These are phyloP conservation scores for Aphrophora alni DNA, from an alignment of 2,888 invertebrate genomes.

Conservation along the genomic window DNA sequence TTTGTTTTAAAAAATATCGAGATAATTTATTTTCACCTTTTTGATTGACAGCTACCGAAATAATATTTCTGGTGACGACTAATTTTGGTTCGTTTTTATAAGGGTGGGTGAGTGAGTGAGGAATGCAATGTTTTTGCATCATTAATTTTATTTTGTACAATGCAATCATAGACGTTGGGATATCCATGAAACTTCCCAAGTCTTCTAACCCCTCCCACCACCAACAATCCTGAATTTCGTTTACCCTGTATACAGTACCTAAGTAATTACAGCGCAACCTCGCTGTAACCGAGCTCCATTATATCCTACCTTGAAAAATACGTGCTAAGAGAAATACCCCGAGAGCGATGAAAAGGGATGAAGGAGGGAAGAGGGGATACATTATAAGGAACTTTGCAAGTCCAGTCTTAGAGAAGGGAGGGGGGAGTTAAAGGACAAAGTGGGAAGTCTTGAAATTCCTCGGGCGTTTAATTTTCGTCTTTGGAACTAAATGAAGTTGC, in stretches of 20 bases:
- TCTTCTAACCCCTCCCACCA: too few species aligned
- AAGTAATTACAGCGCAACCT: neutral
- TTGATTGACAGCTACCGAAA: too few species aligned
- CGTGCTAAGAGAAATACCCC: neutral
- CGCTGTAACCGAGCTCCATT: neutral
- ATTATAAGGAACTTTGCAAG: slow-evolving; percentile 3
- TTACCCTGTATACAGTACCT: neutral
- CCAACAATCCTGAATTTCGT: too few species aligned
- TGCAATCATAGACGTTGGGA: too few species aligned
- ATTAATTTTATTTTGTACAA: too few species aligned
- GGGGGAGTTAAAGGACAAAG: neutral
- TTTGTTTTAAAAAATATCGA: too few species aligned
- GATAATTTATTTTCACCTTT: too few species aligned
- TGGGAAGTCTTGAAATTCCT: slow-evolving; percentile 6
- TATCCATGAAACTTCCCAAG: too few species aligned
- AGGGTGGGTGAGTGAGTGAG: too few species aligned
- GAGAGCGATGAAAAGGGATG: neutral
- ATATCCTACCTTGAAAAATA: neutral
- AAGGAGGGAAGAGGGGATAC: neutral
- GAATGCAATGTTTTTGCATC: too few species aligned
- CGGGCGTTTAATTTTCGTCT: slow-evolving; percentile 1
- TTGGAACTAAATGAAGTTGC: neutral
- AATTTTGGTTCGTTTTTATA: too few species aligned
- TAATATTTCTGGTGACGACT: too few species aligned
- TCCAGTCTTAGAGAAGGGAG: neutral